Percentiles rank a stretch among this genome's conserved stretches.
Conservation (phyloP, 2,113 vertebrate genomes). For the Bathybates hornii region DNA sequence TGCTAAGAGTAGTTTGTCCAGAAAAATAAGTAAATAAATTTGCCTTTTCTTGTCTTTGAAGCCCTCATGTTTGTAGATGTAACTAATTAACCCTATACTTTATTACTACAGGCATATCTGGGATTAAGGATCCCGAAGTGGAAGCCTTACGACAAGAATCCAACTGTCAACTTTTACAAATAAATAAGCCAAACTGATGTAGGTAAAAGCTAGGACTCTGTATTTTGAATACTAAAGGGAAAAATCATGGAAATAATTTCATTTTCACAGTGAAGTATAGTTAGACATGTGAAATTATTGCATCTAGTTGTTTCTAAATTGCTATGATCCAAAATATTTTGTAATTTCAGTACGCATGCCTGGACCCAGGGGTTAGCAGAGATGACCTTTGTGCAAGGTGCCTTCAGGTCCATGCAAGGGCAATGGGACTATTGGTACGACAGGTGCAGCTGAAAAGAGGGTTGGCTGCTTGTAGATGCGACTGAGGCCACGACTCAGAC, state of each 20-base stretch:
- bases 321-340: background rate
- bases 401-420: too few relatives aligned
- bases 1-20: too few relatives aligned
- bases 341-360: accelerated
- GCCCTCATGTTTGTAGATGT: background rate
- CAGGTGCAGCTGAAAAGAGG: background rate
- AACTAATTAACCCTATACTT: background rate
- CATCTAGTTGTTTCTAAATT: background rate
- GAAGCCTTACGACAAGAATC: background rate
- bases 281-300: background rate
- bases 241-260: background rate
- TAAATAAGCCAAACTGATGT: background rate
- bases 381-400: background rate
- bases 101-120: accelerated
- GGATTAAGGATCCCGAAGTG: background rate
- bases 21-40: too few relatives aligned
- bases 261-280: background rate
- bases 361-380: background rate
- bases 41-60: background rate
- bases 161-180: background rate
- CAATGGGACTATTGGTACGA: background rate
- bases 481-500: accelerated
- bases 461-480: background rate
- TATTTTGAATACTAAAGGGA: background rate
- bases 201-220: accelerated